Percentiles rank a stretch among this genome's conserved stretches.
phyloP scores from a whole-genome alignment of 2,113 vertebrate genomes.

The Pseudopipra pipra region DNA sequence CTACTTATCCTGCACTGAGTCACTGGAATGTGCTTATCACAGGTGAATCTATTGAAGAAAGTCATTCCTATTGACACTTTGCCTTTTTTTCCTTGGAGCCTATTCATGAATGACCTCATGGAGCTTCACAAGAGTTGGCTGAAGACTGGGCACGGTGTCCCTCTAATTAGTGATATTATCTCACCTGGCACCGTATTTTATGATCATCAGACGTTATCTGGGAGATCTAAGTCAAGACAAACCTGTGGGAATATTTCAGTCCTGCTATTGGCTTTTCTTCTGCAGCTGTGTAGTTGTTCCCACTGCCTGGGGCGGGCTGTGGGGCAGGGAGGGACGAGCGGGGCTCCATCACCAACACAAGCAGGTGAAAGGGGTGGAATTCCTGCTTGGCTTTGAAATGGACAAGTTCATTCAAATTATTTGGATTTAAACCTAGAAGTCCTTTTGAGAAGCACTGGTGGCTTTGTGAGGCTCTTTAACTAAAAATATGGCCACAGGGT shows the following conservation, averaged over 20 bases:
- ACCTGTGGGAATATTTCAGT: neutral
- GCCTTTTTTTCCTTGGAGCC: neutral
- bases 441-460: neutral
- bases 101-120: neutral
- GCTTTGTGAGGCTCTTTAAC: neutral
- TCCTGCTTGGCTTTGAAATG: neutral
- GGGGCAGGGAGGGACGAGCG: neutral
- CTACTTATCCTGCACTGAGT: neutral
- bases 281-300: neutral
- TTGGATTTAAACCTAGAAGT: neutral
- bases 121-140: neutral
- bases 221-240: neutral
- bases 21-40: constrained; percentile 19
- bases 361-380: neutral
- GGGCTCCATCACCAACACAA: neutral
- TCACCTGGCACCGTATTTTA: neutral
- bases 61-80: neutral
- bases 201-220: neutral
- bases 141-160: neutral
- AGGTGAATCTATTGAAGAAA: constrained; percentile 10
- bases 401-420: fast-evolving
- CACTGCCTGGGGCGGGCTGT: neutral
- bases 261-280: constrained; percentile 7
- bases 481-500: neutral
- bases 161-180: neutral